These are phyloP conservation scores for Brienomyrus longianalis DNA, from an alignment of 2,113 vertebrate genomes.

Conservation along the genomic window DNA sequence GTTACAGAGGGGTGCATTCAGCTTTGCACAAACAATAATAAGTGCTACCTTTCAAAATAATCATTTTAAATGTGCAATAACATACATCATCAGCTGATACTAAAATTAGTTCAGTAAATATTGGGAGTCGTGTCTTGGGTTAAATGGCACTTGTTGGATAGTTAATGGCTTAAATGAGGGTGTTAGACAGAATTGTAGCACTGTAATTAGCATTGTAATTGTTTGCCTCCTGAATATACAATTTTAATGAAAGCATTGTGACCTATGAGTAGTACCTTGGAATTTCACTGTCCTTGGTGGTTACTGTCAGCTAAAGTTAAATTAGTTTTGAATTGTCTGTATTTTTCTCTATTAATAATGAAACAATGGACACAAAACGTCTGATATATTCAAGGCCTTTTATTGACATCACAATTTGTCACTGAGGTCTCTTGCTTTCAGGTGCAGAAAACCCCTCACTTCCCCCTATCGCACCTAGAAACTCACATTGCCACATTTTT, in stretches of 20 bases:
- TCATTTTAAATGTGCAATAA: neutral
- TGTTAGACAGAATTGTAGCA: neutral
- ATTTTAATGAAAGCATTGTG: neutral
- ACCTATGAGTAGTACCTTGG: neutral
- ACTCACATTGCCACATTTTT: neutral
- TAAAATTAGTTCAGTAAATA: neutral
- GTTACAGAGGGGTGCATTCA: neutral
- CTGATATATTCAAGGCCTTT: neutral
- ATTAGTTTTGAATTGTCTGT: neutral
- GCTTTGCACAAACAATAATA: neutral
- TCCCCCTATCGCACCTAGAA: neutral
- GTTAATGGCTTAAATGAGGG: neutral
- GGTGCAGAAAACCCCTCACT: neutral
- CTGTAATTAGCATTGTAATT: neutral
- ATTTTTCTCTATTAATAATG: neutral
- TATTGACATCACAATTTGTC: neutral
- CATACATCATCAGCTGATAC: neutral
- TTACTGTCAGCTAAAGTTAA: neutral
- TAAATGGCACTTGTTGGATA: neutral
- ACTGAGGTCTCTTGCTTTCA: neutral
- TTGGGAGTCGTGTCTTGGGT: neutral
- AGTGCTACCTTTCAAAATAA: neutral
- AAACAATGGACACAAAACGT: neutral
- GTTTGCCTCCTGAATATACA: neutral
- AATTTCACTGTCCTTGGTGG: neutral